Conservation (phyloP, 1,140 invertebrate species). For the Drosophila murphyi region DNA sequence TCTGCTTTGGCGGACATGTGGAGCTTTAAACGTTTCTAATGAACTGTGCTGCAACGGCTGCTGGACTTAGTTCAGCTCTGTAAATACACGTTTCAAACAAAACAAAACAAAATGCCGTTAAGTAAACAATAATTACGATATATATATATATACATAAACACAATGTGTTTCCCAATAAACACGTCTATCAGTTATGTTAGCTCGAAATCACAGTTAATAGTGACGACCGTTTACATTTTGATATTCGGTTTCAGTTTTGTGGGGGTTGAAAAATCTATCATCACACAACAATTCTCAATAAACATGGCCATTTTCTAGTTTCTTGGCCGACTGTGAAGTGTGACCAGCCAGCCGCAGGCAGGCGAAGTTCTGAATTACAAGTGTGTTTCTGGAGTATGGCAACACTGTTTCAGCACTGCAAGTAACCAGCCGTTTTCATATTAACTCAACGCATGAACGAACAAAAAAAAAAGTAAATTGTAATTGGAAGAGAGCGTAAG, state of each 20-base stretch:
- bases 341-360: conserved; percentile 22
- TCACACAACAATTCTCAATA: conserved; percentile 25
- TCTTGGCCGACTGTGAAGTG: conserved; percentile 23
- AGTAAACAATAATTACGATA: conserved; percentile 19
- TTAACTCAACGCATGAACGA: conserved; percentile 32
- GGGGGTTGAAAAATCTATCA: conserved; percentile 29
- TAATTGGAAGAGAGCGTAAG: conserved; percentile 23
- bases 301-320: conserved; percentile 38
- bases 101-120: not conserved
- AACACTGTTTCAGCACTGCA: conserved; percentile 26
- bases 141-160: not conserved
- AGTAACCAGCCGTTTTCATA: conserved; percentile 22
- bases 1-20: conserved; percentile 74
- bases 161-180: conserved; percentile 24
- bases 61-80: conserved; percentile 48
- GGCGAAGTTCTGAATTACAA: conserved; percentile 19
- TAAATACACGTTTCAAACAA: not conserved
- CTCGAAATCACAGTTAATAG: conserved; percentile 28
- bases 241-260: conserved; percentile 5
- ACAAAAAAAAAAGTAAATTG: conserved; percentile 24
- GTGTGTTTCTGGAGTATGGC: conserved; percentile 24
- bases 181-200: conserved; percentile 17
- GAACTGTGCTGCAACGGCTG: conserved; percentile 44
- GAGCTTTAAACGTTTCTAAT: conserved; percentile 32
- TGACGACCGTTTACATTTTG: conserved; percentile 17